These are phyloP conservation scores for Felis chaus DNA, from an alignment of 2,113 vertebrate species.

Conservation along the genomic window DNA sequence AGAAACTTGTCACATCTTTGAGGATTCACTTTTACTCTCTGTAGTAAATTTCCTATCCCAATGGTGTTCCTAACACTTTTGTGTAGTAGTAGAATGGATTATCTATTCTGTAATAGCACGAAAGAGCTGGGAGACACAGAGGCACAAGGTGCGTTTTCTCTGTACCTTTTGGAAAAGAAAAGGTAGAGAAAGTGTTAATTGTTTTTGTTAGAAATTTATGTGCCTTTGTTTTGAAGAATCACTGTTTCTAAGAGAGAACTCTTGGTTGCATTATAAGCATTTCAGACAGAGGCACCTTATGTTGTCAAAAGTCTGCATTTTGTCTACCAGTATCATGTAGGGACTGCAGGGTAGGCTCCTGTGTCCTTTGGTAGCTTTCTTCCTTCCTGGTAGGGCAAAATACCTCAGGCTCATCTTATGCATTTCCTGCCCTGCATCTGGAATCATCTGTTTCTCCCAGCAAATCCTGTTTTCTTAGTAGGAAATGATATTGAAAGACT, in stretches of 20 bases:
- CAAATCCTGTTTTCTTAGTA: background rate
- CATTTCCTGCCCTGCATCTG: background rate
- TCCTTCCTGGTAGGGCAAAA: background rate
- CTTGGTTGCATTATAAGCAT: background rate
- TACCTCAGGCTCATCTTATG: background rate
- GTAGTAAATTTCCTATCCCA: background rate
- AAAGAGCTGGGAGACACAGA: background rate
- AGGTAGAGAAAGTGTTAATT: background rate
- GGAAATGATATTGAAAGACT: constrained; percentile 5
- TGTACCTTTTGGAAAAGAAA: background rate
- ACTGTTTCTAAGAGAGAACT: background rate
- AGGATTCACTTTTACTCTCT: background rate
- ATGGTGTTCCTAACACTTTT: background rate
- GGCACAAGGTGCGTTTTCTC: background rate
- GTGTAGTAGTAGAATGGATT: background rate
- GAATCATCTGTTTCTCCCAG: background rate
- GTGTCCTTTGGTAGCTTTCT: background rate
- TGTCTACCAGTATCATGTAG: background rate
- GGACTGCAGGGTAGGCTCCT: background rate
- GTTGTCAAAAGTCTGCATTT: background rate
- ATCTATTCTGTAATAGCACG: background rate
- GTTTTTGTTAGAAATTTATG: constrained; percentile 1
- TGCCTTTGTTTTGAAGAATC: constrained; percentile 8
- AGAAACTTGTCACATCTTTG: background rate
- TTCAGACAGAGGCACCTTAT: background rate